Percentiles rank a stretch among this genome's conserved stretches.
These are phyloP conservation scores for Maconellicoccus hirsutus DNA, from an alignment of 1,140 invertebrate species.

Conservation along the genomic window DNA sequence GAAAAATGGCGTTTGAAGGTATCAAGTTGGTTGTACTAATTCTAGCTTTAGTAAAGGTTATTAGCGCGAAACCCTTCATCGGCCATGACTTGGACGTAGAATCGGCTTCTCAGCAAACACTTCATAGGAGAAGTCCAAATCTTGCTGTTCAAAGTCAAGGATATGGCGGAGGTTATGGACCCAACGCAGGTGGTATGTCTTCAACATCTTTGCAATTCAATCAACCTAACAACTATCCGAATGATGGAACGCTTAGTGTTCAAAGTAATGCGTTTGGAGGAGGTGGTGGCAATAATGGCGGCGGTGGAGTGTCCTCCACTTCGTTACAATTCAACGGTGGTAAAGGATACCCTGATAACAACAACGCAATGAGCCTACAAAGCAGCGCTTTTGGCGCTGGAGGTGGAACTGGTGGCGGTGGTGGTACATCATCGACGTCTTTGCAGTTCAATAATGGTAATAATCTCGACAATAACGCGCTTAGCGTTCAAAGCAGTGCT, in stretches of 20 bases:
- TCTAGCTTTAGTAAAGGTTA: neutral
- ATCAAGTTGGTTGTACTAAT: neutral
- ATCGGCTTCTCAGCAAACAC: neutral
- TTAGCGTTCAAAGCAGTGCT: too few species aligned
- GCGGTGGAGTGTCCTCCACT: neutral
- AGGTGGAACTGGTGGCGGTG: neutral
- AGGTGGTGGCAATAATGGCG: neutral
- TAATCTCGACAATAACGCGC: too few species aligned
- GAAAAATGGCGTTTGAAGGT: neutral
- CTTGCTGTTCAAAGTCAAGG: neutral
- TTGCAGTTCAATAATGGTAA: neutral
- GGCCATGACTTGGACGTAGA: too few species aligned
- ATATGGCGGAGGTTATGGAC: too few species aligned
- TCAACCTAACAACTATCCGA: neutral
- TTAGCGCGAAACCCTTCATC: neutral
- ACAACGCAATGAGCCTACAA: neutral
- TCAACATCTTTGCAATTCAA: neutral
- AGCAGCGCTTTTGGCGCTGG: neutral
- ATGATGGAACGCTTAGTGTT: neutral
- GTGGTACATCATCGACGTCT: neutral
- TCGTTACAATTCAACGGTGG: neutral
- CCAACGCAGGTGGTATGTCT: neutral
- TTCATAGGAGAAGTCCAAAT: neutral
- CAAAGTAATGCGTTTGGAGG: neutral
- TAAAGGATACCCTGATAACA: neutral